These are phyloP conservation scores for Drosophila rellima DNA, from an alignment of 2,888 invertebrate species.

Conservation along the genomic window DNA sequence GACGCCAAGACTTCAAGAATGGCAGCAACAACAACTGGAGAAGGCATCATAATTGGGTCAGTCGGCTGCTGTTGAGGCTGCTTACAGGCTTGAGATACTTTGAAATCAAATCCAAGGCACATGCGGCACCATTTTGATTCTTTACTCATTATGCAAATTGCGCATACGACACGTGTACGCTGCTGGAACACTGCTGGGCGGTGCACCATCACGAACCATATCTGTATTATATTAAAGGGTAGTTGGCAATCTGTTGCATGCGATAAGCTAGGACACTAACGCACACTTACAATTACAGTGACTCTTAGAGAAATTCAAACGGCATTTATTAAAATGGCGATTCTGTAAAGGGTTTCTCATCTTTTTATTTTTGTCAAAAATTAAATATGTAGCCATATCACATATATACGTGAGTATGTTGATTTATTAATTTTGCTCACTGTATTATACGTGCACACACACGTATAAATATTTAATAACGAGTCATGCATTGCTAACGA, in stretches of 20 bases:
- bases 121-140: constrained; percentile 46
- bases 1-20: constrained; percentile 53
- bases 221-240: constrained; percentile 36
- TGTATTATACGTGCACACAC: not conserved
- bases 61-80: constrained; percentile 26
- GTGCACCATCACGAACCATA: constrained; percentile 37
- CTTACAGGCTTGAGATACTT: constrained; percentile 27
- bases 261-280: constrained; percentile 27
- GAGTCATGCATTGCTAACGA: constrained; percentile 35
- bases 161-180: constrained; percentile 60
- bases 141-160: constrained; percentile 76
- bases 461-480: constrained; percentile 18
- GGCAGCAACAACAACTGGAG: constrained; percentile 18
- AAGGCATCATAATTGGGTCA: constrained; percentile 65
- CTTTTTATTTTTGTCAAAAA: not conserved
- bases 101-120: constrained; percentile 46
- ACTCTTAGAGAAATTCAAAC: not conserved
- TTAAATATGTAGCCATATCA: not conserved
- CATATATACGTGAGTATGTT: not conserved
- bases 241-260: constrained; percentile 69
- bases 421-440: not conserved
- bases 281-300: constrained; percentile 22
- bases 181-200: constrained; percentile 40
- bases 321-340: not conserved
- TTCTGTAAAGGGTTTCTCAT: not conserved